These are phyloP conservation scores for Alouatta palliata DNA, from an alignment of 2,113 vertebrate species.

Conservation along the genomic window DNA sequence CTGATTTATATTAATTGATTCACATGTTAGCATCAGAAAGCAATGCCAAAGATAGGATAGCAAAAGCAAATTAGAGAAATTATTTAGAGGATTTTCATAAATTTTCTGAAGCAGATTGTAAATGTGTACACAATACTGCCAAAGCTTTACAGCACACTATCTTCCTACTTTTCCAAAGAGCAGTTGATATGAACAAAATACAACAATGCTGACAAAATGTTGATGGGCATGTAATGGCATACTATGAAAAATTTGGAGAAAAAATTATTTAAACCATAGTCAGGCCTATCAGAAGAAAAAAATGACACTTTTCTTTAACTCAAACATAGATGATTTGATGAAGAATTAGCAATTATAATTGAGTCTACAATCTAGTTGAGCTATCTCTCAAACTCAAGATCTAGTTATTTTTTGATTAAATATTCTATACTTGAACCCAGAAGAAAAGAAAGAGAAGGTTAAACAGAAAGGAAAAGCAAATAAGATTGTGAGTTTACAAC, in stretches of 20 bases:
- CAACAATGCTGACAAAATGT: not conserved
- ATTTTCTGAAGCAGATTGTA: not conserved
- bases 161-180: not conserved
- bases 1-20: not conserved
- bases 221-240: not conserved
- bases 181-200: not conserved
- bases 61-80: not conserved
- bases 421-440: not conserved
- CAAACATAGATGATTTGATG: not conserved
- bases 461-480: not conserved
- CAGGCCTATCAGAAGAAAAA: not conserved
- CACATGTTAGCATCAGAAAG: not conserved
- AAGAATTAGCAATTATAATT: not conserved
- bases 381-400: not conserved
- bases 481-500: not conserved
- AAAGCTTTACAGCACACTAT: not conserved
- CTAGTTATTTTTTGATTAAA: not conserved
- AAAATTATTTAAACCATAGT: not conserved
- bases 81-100: not conserved
- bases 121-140: not conserved
- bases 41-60: not conserved
- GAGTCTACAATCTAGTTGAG: not conserved
- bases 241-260: not conserved
- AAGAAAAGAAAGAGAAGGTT: not conserved
- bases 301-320: not conserved